These are phyloP conservation scores for Eristalis tenax DNA, from an alignment of 2,888 invertebrate genomes.

Conservation along the genomic window DNA sequence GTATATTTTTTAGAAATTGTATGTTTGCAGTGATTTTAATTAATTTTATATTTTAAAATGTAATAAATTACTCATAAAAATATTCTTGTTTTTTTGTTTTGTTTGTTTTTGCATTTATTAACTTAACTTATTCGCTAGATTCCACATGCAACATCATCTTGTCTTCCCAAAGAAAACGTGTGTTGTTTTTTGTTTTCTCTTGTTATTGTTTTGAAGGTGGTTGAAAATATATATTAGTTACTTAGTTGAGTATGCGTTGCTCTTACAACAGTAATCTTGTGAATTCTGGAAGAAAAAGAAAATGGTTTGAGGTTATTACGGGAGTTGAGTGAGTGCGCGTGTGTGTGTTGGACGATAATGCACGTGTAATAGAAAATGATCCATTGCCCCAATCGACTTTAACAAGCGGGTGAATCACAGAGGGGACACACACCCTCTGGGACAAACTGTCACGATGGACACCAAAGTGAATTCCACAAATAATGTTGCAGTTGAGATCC, in stretches of 20 bases:
- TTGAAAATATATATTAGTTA: slow-evolving; percentile 37
- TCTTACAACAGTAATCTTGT: slow-evolving; percentile 73
- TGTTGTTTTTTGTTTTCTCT: slow-evolving; percentile 32
- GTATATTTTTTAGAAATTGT: slow-evolving; percentile 31
- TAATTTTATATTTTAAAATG: slow-evolving; percentile 65
- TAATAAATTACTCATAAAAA: slow-evolving; percentile 74
- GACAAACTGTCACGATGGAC: too few relatives aligned
- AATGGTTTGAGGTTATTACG: background rate
- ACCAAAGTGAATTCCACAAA: too few relatives aligned
- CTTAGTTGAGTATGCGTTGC: slow-evolving; percentile 46
- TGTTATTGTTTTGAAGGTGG: slow-evolving; percentile 63
- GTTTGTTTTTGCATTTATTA: slow-evolving; percentile 43
- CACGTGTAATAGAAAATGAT: too few relatives aligned
- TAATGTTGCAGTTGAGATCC: too few relatives aligned
- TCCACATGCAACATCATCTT: slow-evolving; percentile 48
- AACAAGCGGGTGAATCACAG: too few relatives aligned
- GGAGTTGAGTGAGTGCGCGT: too few relatives aligned
- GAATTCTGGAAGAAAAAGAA: slow-evolving; percentile 71
- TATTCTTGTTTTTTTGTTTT: slow-evolving; percentile 61
- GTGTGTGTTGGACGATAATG: too few relatives aligned
- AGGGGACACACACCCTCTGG: too few relatives aligned
- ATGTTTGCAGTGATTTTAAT: slow-evolving; percentile 35
- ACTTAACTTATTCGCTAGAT: slow-evolving; percentile 52
- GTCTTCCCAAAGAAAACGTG: slow-evolving; percentile 41
- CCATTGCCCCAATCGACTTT: too few relatives aligned